These are phyloP conservation scores for Henricia sp. DNA, from an alignment of 53 echinoderm and acorn worm genomes.

Conservation along the genomic window DNA sequence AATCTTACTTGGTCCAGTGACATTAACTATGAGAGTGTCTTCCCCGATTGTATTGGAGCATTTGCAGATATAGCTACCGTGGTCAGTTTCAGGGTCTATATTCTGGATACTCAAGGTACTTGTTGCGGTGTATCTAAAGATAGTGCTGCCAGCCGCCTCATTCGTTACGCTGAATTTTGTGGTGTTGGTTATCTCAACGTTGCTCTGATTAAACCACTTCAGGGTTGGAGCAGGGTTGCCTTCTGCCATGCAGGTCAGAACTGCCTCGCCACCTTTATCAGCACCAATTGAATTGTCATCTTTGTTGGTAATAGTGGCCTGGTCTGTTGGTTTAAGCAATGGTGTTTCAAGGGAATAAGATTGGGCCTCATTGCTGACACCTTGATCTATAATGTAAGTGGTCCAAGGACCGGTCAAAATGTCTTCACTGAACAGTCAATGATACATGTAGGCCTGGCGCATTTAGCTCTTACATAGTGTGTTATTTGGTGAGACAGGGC, in stretches of 20 bases:
- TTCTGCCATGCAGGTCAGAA: slow-evolving; percentile 30
- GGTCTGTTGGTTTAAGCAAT: slow-evolving; percentile 6
- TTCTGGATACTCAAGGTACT: slow-evolving; percentile 6
- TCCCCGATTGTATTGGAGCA: slow-evolving; percentile 5
- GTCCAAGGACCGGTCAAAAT: too few species aligned
- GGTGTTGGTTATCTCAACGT: not conserved
- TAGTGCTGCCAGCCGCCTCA: not conserved
- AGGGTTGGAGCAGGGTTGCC: slow-evolving; percentile 43
- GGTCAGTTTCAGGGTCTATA: not conserved
- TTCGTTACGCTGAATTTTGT: not conserved
- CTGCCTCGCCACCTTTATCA: slow-evolving; percentile 25
- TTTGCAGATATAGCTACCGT: slow-evolving; percentile 16
- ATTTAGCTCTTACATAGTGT: too few species aligned
- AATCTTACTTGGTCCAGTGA: slow-evolving; percentile 43
- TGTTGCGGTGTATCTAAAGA: not conserved
- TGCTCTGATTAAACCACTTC: slow-evolving; percentile 48
- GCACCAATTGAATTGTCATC: slow-evolving; percentile 6
- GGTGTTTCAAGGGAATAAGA: not conserved
- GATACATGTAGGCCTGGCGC: too few species aligned
- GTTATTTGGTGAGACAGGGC: too few species aligned
- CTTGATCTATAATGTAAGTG: too few species aligned
- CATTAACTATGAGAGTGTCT: slow-evolving; percentile 8
- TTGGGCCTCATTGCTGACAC: not conserved
- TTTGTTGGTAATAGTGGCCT: slow-evolving; percentile 45
- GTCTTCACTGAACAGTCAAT: too few species aligned